Percentiles rank a stretch among this genome's conserved stretches.
These are phyloP conservation scores for Actenoides lindsayi DNA, from an alignment of 2,113 vertebrate genomes.

Conservation along the genomic window DNA sequence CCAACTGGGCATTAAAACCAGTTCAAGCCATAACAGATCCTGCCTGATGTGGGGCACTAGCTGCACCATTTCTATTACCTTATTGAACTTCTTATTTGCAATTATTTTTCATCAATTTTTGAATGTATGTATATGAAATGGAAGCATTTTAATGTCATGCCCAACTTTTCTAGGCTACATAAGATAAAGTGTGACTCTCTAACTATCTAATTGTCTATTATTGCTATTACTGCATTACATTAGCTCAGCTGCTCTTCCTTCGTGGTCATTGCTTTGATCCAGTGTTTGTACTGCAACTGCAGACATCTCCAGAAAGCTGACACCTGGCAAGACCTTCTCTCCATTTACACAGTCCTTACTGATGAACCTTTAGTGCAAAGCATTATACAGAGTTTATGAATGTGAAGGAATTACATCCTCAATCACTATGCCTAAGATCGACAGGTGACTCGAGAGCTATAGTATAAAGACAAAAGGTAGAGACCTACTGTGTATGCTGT, in stretches of 20 bases:
- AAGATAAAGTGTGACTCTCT: neutral
- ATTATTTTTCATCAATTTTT: neutral
- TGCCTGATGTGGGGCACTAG: neutral
- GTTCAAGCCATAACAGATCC: conserved; percentile 1
- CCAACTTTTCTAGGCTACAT: neutral
- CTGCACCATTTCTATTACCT: neutral
- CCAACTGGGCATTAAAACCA: conserved; percentile 46
- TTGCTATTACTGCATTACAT: neutral
- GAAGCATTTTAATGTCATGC: neutral
- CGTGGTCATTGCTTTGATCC: neutral
- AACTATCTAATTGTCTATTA: neutral
- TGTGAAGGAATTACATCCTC: neutral
- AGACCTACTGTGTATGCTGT: neutral
- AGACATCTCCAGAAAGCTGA: neutral
- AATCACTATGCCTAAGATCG: neutral
- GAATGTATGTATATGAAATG: neutral
- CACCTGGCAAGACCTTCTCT: neutral
- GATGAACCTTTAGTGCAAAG: neutral
- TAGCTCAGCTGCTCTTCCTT: neutral
- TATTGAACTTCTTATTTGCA: neutral
- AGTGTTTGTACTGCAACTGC: neutral
- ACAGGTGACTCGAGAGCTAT: neutral
- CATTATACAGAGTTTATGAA: neutral
- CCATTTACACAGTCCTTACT: neutral
- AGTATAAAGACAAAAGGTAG: neutral